These are phyloP conservation scores for Gobiocypris rarus DNA, from an alignment of 2,113 vertebrate genomes.

Conservation along the genomic window DNA sequence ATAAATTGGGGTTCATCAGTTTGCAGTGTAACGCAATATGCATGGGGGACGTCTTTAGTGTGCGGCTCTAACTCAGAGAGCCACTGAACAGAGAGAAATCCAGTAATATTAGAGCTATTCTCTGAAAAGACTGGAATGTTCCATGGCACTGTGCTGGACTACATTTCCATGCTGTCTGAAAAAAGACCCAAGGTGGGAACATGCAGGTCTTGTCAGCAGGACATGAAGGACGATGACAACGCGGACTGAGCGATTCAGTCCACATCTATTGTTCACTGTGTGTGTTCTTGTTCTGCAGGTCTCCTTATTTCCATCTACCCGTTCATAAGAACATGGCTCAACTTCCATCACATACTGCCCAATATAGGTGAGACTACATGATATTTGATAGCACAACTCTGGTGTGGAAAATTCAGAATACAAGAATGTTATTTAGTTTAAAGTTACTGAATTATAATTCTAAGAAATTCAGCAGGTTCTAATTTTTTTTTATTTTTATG, in stretches of 20 bases:
- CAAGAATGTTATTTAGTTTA: not conserved
- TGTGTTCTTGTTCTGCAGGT: slow-evolving; percentile 65
- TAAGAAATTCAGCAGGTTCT: no score
- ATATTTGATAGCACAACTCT: not conserved
- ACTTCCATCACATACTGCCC: slow-evolving; percentile 76
- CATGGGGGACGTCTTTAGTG: slow-evolving; percentile 9
- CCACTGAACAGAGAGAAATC: slow-evolving; percentile 6
- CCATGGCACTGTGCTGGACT: not conserved
- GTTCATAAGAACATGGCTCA: slow-evolving; percentile 80
- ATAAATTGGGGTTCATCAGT: not conserved
- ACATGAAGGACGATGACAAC: not conserved
- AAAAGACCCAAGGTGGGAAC: no score
- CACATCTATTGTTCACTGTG: not conserved
- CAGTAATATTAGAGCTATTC: not conserved
- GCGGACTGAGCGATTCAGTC: not conserved
- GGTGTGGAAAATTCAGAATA: not conserved
- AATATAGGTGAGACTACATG: slow-evolving; percentile 69
- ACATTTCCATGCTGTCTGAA: not conserved
- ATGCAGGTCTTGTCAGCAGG: not conserved
- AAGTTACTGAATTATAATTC: no score
- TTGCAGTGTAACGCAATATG: slow-evolving; percentile 21
- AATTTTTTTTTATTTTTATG: no score
- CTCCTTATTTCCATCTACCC: slow-evolving; percentile 79
- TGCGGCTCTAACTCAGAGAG: slow-evolving; percentile 6
- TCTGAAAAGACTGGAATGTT: not conserved